Percentiles rank a stretch among this genome's conserved stretches.
These are phyloP conservation scores for Eupithecia tripunctaria DNA, from an alignment of 2,888 invertebrate genomes.

Conservation along the genomic window DNA sequence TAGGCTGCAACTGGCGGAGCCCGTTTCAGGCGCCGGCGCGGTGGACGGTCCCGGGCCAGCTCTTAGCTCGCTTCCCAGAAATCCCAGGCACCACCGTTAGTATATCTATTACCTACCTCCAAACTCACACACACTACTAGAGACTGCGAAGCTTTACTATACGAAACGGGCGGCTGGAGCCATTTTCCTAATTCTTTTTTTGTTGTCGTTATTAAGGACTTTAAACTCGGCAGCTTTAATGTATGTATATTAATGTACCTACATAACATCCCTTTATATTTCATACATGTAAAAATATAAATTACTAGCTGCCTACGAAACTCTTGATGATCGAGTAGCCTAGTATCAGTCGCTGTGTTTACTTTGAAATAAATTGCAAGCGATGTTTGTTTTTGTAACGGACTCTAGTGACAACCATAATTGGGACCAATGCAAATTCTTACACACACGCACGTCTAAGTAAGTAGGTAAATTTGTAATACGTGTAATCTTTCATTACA, in stretches of 20 bases:
- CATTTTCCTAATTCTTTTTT: no score
- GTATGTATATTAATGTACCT: no score
- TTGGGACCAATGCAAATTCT: background rate
- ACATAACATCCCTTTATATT: no score
- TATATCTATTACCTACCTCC: background rate
- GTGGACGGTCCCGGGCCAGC: background rate
- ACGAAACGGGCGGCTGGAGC: no score
- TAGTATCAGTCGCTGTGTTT: background rate
- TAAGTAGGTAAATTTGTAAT: background rate
- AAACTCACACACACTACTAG: background rate
- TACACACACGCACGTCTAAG: no score
- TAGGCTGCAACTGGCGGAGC: background rate
- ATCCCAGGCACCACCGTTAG: background rate
- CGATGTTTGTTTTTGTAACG: background rate
- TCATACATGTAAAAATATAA: no score
- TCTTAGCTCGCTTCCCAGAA: constrained; percentile 3
- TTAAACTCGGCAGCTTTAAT: no score
- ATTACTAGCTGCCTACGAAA: no score
- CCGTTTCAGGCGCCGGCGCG: background rate
- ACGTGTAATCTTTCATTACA: background rate
- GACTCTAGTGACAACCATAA: background rate
- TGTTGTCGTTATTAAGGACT: no score
- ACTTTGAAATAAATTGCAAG: background rate
- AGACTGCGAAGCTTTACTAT: background rate
- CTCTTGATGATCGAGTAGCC: background rate